Evolutionary conservation across 2,797 vertebrate species (phyloP), one percentile per base, ranked within the genome.

Genomic region (Galaxias olidus): DNA sequence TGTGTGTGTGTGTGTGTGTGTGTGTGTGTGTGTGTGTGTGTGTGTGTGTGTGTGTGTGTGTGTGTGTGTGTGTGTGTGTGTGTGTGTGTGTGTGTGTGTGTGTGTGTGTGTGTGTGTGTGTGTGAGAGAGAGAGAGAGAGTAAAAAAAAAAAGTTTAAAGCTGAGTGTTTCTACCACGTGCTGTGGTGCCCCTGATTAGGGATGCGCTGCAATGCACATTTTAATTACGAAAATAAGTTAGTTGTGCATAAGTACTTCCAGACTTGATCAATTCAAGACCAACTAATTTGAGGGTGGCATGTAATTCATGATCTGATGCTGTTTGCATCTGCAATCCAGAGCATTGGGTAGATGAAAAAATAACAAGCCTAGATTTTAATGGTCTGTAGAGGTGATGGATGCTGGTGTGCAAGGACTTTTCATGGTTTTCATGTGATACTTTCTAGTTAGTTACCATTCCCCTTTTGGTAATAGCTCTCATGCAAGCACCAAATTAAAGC

Each of bases 141-240:
- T n/a, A n/a, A n/a, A n/a, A n/a, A n/a, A n/a, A n/a, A 73, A 80
- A 64, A 68, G 72, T 63, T 54, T 59, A 51, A 55, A 70, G 46
- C 30, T 30, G 30, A 30, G 6, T 30, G 30, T 30, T 2, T 30
- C 30, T 47, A 59, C 61, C 53, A 44, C 69, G 60, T 18, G 61
- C 68, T 57, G 61, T 4, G 17, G 76, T 1, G 19, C 52, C 62
- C 59, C 17, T 18, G 44, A 45, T 42, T 68, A 19, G 71, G n/a
- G n/a, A n/a, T n/a, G 58, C 63, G 63, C 72, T 56, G 67, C 66
- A 72, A 65, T 81, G 66, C 72, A 69, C 69, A 62, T 53, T 60
- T 79, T 48, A 64, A 69, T 42, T 60, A 58, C 69, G 43, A n/a
- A 70, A 17, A 47, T 65, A 43, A 59, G 61, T 55, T 14, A 14